phyloP scores from a whole-genome alignment of 2,888 invertebrate species.

The Atethmia centrago region DNA sequence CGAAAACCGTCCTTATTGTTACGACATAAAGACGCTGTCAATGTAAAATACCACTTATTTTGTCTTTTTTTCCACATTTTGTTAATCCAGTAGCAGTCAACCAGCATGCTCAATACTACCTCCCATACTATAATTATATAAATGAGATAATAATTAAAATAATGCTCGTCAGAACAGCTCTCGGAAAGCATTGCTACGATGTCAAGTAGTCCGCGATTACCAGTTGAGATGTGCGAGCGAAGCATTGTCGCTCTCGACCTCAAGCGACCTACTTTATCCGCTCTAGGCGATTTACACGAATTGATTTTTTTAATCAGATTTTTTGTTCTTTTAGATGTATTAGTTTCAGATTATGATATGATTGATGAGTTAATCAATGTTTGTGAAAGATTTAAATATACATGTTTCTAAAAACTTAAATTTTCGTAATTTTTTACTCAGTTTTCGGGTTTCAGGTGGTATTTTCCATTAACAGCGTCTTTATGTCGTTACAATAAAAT shows the following conservation, averaged over 20 bases:
- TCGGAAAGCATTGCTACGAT: constrained; percentile 55
- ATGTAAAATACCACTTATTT: neutral
- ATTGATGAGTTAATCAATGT: neutral
- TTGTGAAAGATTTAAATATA: too few species aligned
- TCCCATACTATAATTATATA: neutral
- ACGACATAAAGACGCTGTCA: neutral
- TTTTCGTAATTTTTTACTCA: too few species aligned
- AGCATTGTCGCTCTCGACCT: constrained; percentile 77
- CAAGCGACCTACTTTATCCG: constrained; percentile 76
- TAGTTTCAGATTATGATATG: constrained; percentile 7
- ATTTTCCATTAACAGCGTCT: neutral
- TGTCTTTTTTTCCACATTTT: neutral
- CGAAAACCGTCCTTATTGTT: neutral
- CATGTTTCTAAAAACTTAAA: neutral
- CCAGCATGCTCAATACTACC: neutral
- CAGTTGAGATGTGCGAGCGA: constrained; percentile 74
- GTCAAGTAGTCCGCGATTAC: constrained; percentile 72
- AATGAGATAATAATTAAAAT: constrained; percentile 49
- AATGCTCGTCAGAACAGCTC: constrained; percentile 38
- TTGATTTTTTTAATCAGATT: constrained; percentile 55
- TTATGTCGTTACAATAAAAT: too few species aligned
- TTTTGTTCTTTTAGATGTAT: constrained; percentile 3
- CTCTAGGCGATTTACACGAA: constrained; percentile 71
- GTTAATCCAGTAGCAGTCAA: neutral
- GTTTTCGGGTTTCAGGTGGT: neutral